Conservation (phyloP, 1,140 invertebrate genomes). For the Aleiodes sp. region DNA sequence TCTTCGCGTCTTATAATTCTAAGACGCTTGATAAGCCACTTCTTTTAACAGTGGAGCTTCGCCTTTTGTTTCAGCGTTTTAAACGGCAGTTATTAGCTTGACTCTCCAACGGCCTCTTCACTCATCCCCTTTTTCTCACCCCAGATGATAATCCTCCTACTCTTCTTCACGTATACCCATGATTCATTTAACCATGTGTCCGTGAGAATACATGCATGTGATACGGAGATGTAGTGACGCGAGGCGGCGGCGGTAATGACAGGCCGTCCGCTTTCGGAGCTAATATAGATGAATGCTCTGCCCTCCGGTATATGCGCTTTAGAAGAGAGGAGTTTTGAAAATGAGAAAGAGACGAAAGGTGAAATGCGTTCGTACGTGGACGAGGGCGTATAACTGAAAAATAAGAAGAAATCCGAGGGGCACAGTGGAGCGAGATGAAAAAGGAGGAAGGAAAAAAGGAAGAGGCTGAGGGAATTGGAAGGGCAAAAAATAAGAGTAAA, state of each 20-base stretch:
- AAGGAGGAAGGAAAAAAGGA: not conserved
- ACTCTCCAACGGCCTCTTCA: slow-evolving; percentile 36
- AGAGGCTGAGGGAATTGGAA: not conserved
- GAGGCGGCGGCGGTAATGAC: slow-evolving; percentile 66
- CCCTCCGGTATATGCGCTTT: slow-evolving; percentile 48
- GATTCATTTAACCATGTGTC: not conserved
- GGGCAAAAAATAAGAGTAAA: slow-evolving; percentile 22
- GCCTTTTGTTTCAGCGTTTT: slow-evolving; percentile 60
- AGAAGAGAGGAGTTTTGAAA: not conserved
- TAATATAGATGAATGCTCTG: slow-evolving; percentile 68
- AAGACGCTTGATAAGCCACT: too few species aligned
- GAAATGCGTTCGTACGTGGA: slow-evolving; percentile 22
- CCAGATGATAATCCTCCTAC: slow-evolving; percentile 1
- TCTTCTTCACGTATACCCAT: not conserved
- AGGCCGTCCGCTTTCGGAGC: slow-evolving; percentile 67
- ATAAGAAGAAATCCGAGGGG: not conserved
- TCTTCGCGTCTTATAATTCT: too few species aligned
- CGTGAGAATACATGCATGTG: slow-evolving; percentile 36
- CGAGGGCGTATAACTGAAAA: slow-evolving; percentile 13
- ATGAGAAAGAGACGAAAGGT: slow-evolving; percentile 18
- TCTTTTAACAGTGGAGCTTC: too few species aligned
- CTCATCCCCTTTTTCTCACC: slow-evolving; percentile 39
- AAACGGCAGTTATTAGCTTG: slow-evolving; percentile 60
- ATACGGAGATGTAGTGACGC: not conserved
- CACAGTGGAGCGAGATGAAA: not conserved